Evolutionary conservation across 2,113 vertebrate species (phyloP), one percentile per base, ranked within the genome.

Genomic region (Tetraodon nigroviridis): DNA sequence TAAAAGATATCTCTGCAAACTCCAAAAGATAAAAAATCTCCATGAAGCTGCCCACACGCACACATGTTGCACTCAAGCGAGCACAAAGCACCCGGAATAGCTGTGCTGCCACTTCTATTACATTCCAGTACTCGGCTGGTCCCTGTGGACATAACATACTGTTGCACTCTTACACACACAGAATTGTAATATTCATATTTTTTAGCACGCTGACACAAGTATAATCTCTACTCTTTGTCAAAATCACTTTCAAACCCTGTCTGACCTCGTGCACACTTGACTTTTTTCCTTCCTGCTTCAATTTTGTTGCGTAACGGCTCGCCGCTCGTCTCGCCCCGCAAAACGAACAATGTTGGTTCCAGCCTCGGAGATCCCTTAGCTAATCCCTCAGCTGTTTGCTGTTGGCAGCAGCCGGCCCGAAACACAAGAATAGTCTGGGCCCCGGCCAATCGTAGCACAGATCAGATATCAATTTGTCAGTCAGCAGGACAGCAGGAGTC

Each of bases 381-480:
- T 82, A 79, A 85, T 82, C 76, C 75, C 63, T 83, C 81, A 85
- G 83, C 83, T 84, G 83, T 72, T 81, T 27, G 61, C 65, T 67
- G 55, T 51, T 76, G 78, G 76, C 74, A 64, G 80, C 17, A 69
- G 71, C 62, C 53, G 55, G 62, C 61, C 32, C 51, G 3, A 67
- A 69, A 72, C 70, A 53, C 75, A 66, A 76, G 81, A 82, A 78
- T 65, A 76, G 73, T 55, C 64, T 50, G 52, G 61, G 29, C 67
- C 60, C 63, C 56, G 47, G 17, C 69, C 79, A 80, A 58, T 70
- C 74, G 72, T 63, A 52, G 67, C 46, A 48, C 58, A 64, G 75
- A 83, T 88, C 83, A 75, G 73, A 82, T 85, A 79, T 83, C 76
- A 81, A 60, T 83, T 83, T 84, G 80, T 82, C 15, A 16, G 15